Evolutionary conservation across 1,140 invertebrate species (phyloP), one percentile per base, ranked within the genome.

Genomic region (Papilio machaon): DNA sequence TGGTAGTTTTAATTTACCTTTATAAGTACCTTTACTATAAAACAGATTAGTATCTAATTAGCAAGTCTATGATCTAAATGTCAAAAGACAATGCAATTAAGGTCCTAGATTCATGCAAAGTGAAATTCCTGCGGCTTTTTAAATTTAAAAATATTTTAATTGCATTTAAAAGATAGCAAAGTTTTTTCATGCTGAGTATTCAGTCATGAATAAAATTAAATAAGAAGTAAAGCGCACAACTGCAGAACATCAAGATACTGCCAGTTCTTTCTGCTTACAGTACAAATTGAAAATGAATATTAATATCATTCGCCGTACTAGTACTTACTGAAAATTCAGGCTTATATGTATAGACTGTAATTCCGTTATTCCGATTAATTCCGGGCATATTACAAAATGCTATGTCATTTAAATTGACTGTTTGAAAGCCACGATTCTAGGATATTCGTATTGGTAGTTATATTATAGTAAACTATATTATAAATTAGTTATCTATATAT

Each of bases 201-300:
- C 58, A 30, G 19, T 64, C 58, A 64, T 23, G 58, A 64, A 64
- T 64, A 64, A 30, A 64, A 64, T 64, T 64, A 64, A 64, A 64
- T 23, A 19, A 64, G 8, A 9, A 30, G 11, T 4, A 64, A 64
- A 64, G 58, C 60, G 8, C 60, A 30, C 19, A 64, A 64, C 60
- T 64, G 60, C 10, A 30, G 23, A 64, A 64, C 23, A 30, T 64
- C 23, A 30, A 64, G 60, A 64, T 64, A 64, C 2, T 30, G 60
- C 13, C 23, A 23, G 11, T 30, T 11, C 19, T 35, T 64, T 30
- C 23, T 64, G 60, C 10, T 30, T n/a, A 23, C 19, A 30, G 23
- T 11, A 64, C 19, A 58, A 58, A 64, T 23, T 30, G 19, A 23
- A 64, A 30, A 30, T 58, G 9, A 58, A 58, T 19, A 58, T 19